phyloP scores from a whole-genome alignment of 2,797 vertebrate genomes.

The Urophycis tenuis region DNA sequence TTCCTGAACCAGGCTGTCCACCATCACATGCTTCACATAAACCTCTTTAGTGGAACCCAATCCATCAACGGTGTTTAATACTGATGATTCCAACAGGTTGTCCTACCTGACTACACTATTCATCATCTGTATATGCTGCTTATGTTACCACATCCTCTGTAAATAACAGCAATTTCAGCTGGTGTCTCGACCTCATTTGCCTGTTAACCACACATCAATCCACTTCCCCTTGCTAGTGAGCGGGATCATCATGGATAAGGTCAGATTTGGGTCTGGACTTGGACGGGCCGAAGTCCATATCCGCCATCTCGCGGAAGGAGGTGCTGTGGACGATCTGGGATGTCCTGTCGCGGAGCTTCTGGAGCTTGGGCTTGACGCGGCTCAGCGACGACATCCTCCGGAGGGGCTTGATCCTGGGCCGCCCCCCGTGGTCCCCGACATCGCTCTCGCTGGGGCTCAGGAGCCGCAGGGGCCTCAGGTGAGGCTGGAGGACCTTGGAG shows the following conservation, averaged over 20 bases:
- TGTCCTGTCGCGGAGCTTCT: constrained; percentile 74
- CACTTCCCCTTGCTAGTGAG: no score
- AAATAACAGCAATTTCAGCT: no score
- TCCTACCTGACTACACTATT: no score
- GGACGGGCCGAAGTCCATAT: constrained; percentile 51
- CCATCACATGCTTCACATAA: no score
- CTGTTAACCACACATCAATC: no score
- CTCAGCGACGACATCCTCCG: constrained; percentile 71
- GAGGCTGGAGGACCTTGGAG: constrained; percentile 77
- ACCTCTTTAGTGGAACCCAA: no score
- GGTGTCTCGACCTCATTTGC: no score
- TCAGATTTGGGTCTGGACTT: constrained; percentile 78
- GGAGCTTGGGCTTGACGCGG: constrained; percentile 74
- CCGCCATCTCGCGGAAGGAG: constrained; percentile 61
- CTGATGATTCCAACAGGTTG: no score
- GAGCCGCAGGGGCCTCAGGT: constrained; percentile 71
- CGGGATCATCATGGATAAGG: constrained; percentile 56
- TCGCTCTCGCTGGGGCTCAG: constrained; percentile 55
- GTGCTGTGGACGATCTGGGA: constrained; percentile 80
- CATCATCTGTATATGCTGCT: no score
- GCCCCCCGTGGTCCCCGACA: constrained; percentile 10
- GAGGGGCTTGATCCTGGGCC: constrained; percentile 55
- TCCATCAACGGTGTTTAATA: no score
- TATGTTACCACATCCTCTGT: no score
- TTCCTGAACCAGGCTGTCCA: no score